These are phyloP conservation scores for Coelopa pilipes DNA, from an alignment of 2,888 invertebrate species.

Conservation along the genomic window DNA sequence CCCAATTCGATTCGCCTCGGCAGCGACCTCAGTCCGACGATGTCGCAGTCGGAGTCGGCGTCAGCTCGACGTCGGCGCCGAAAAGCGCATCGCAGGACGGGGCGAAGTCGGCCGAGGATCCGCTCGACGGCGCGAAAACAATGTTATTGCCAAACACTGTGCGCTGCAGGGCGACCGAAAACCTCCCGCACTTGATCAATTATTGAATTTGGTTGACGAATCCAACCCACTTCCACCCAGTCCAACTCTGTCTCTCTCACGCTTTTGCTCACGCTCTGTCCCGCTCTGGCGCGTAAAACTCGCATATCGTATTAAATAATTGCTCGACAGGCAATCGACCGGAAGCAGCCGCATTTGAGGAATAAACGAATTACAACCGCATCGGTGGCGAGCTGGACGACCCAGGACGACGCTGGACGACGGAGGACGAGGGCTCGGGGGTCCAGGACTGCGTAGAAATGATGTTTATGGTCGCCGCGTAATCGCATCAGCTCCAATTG, in stretches of 20 bases:
- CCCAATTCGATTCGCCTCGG: too few species aligned
- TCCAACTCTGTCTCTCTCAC: too few species aligned
- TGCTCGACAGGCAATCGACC: constrained; percentile 16
- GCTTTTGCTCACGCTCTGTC: too few species aligned
- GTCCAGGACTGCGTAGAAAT: neutral
- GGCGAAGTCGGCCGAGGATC: neutral
- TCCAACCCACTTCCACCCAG: neutral
- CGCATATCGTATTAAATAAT: constrained; percentile 20
- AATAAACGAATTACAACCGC: constrained; percentile 24
- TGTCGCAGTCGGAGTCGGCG: neutral
- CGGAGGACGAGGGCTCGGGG: neutral
- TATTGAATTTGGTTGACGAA: constrained; percentile 3
- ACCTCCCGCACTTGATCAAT: constrained; percentile 4
- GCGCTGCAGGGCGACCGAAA: neutral
- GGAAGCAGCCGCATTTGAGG: constrained; percentile 14
- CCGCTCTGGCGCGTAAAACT: neutral
- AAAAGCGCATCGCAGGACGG: neutral
- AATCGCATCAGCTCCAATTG: constrained; percentile 20
- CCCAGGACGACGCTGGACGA: neutral
- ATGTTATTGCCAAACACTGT: constrained; percentile 7
- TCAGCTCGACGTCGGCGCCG: too few species aligned
- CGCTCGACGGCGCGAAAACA: too few species aligned
- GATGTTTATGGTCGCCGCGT: constrained; percentile 8
- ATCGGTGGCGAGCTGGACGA: neutral
- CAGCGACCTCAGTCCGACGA: neutral